These are phyloP conservation scores for Notothenia rossii DNA, from an alignment of 2,113 vertebrate genomes.

Conservation along the genomic window DNA sequence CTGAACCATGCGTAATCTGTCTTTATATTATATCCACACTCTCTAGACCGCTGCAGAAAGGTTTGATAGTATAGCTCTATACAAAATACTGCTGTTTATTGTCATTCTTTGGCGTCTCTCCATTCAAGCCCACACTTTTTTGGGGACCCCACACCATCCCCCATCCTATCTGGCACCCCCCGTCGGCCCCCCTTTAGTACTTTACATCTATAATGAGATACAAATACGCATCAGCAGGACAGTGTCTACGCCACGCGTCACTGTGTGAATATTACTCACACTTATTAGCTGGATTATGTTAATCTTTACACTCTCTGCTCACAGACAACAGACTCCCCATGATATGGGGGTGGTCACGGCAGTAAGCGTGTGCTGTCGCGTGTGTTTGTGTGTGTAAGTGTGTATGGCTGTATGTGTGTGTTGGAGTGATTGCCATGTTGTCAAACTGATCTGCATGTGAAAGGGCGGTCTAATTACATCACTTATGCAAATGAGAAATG, in stretches of 20 bases:
- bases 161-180: constrained; percentile 30
- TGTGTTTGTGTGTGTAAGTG: constrained; percentile 44
- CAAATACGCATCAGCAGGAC: constrained; percentile 84
- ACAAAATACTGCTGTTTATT: constrained; percentile 30
- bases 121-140: constrained; percentile 40
- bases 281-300: constrained; percentile 85
- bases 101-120: constrained; percentile 38
- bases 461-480: constrained; percentile 82
- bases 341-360: constrained; percentile 76
- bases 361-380: constrained; percentile 62
- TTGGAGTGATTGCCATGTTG: constrained; percentile 79
- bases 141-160: constrained; percentile 64
- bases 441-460: constrained; percentile 84
- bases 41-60: constrained; percentile 9
- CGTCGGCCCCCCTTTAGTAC: constrained; percentile 52
- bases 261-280: constrained; percentile 85
- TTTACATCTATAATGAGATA: constrained; percentile 85
- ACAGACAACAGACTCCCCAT: constrained; percentile 82
- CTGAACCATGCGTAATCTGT: constrained; percentile 8
- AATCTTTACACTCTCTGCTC: constrained; percentile 84
- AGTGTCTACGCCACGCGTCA: constrained; percentile 81
- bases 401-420: constrained; percentile 54
- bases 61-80: constrained; percentile 19
- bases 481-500: constrained; percentile 77
- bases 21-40: constrained; percentile 27